A percentile compares a stretch with the other conserved stretches of the same genome.
Conservation (phyloP, 2,888 invertebrate genomes). For the Sceliomorpha sp. region DNA sequence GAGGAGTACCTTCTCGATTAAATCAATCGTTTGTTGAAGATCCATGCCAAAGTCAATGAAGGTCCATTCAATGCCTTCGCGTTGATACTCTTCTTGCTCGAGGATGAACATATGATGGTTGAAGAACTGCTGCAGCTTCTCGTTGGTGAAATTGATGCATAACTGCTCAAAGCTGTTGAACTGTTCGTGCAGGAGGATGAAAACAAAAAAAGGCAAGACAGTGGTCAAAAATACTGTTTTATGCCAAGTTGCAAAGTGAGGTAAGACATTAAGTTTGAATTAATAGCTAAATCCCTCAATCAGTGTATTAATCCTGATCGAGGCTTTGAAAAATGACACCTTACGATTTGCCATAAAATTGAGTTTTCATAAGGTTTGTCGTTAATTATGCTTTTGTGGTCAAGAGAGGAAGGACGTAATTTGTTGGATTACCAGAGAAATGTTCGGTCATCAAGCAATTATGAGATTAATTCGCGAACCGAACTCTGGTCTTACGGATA, state of each 20-base stretch:
- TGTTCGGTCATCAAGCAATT: slow-evolving; percentile 4
- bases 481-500: neutral
- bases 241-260: slow-evolving; percentile 43
- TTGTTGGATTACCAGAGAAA: neutral
- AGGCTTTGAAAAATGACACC: slow-evolving; percentile 30
- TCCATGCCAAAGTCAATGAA: slow-evolving; percentile 91
- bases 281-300: slow-evolving; percentile 25
- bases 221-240: slow-evolving; percentile 72
- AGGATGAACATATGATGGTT: slow-evolving; percentile 90
- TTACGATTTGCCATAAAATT: slow-evolving; percentile 32
- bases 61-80: slow-evolving; percentile 88
- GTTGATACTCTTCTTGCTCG: slow-evolving; percentile 89
- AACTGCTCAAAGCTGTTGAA: slow-evolving; percentile 89
- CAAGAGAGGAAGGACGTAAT: slow-evolving; percentile 3
- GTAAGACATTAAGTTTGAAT: slow-evolving; percentile 21
- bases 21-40: slow-evolving; percentile 90
- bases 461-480: slow-evolving; percentile 9
- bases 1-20: slow-evolving; percentile 87
- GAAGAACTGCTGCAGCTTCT: slow-evolving; percentile 90
- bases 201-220: slow-evolving; percentile 72
- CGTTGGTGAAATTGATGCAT: slow-evolving; percentile 90
- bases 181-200: slow-evolving; percentile 79
- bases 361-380: slow-evolving; percentile 17
- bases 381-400: no score
- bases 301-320: slow-evolving; percentile 21